phyloP scores from a whole-genome alignment of 2,113 vertebrate species.

The Upupa epops region DNA sequence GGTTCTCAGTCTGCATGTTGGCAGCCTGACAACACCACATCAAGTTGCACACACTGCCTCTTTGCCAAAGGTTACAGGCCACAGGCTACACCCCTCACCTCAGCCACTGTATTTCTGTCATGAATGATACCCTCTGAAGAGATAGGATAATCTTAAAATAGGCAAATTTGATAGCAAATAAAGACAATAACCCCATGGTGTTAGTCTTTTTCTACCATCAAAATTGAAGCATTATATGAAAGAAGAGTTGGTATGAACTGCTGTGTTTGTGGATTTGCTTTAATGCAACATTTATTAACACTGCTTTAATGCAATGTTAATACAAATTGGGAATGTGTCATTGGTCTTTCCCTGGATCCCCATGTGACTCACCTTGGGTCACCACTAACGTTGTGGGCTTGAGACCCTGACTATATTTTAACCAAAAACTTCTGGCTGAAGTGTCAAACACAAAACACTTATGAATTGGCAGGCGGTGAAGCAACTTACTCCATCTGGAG shows the following conservation, averaged over 20 bases:
- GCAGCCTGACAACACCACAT: not conserved
- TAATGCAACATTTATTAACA: too few relatives aligned
- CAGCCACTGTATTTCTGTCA: not conserved
- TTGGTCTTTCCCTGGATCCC: too few relatives aligned
- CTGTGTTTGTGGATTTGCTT: not conserved
- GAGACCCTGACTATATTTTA: too few relatives aligned
- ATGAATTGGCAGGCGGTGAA: too few relatives aligned
- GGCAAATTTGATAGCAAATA: not conserved
- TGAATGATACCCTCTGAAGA: not conserved
- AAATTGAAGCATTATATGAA: not conserved
- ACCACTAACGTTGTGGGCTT: too few relatives aligned
- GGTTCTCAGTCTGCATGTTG: not conserved
- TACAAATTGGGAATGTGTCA: too few relatives aligned
- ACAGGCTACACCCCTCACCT: not conserved
- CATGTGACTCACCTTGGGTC: too few relatives aligned
- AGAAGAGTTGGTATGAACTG: not conserved
- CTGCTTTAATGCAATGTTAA: not conserved
- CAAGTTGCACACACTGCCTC: not conserved
- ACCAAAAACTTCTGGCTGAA: too few relatives aligned
- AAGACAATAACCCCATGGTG: not conserved
- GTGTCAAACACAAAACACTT: too few relatives aligned
- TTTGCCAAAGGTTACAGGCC: not conserved
- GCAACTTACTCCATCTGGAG: too few relatives aligned
- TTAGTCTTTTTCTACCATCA: not conserved
- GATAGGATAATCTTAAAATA: not conserved